Percentiles rank a stretch among this genome's conserved stretches.
Evolutionary conservation across 2,797 vertebrate species (phyloP).

Genomic region (Scyliorhinus canicula): DNA sequence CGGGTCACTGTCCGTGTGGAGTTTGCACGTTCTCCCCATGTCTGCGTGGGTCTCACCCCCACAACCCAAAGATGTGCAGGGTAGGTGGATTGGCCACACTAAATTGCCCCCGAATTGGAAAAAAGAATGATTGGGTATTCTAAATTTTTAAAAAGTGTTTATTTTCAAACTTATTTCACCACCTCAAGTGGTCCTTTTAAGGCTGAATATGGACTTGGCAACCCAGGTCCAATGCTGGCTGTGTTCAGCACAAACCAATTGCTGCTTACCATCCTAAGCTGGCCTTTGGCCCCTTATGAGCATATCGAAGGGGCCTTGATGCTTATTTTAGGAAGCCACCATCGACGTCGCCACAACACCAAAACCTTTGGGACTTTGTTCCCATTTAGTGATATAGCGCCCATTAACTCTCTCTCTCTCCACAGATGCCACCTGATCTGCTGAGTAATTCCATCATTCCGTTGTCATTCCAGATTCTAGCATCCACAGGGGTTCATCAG

Average conservation of each 20-base stretch:
- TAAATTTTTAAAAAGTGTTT: too few species aligned
- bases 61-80: too few species aligned
- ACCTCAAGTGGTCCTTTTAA: background rate
- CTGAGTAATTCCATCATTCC: background rate
- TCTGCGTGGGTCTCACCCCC: too few species aligned
- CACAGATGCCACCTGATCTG: background rate
- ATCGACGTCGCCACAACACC: background rate
- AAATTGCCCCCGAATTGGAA: too few species aligned
- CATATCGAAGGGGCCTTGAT: background rate
- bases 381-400: too few species aligned
- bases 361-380: too few species aligned
- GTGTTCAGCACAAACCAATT: background rate
- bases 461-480: background rate
- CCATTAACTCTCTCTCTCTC: background rate
- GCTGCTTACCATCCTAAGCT: background rate
- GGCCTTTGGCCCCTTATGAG: background rate
- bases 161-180: background rate
- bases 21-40: too few species aligned
- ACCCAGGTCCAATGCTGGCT: background rate
- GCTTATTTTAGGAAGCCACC: background rate
- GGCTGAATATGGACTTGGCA: background rate
- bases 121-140: too few species aligned
- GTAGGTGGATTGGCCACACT: too few species aligned
- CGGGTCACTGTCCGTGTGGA: too few species aligned
- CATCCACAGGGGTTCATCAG: too few species aligned